Evolutionary conservation across 2,113 vertebrate genomes (phyloP).

Genomic region (Calidris pygmaea): DNA sequence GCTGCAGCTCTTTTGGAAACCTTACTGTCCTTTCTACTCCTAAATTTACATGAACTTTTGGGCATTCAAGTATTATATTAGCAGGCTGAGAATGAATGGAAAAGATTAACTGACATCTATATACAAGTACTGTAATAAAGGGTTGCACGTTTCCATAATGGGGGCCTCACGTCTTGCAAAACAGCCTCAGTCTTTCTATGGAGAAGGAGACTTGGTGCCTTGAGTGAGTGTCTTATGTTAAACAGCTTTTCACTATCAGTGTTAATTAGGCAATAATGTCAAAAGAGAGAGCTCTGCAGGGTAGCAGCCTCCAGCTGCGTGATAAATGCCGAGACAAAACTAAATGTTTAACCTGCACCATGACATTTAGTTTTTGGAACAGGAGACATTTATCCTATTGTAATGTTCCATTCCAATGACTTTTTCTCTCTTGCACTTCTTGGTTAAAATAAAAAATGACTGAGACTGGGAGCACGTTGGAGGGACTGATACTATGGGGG

Average conservation of each 20-base stretch:
- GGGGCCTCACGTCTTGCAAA: background rate
- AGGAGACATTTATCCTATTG: background rate
- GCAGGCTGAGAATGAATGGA: background rate
- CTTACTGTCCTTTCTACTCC: background rate
- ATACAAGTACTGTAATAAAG: background rate
- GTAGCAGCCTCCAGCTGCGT: background rate
- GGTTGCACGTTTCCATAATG: background rate
- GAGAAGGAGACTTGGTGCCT: background rate
- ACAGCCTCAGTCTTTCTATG: background rate
- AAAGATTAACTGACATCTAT: background rate
- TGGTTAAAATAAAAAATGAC: background rate
- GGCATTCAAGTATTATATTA: background rate
- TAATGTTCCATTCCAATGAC: background rate
- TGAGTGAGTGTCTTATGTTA: background rate
- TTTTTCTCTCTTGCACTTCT: background rate
- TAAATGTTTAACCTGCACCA: conserved; percentile 22
- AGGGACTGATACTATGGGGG: rapidly evolving
- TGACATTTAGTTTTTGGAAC: background rate
- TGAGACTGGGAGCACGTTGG: background rate
- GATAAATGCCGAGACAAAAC: background rate
- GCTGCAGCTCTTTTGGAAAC: background rate
- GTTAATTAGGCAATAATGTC: background rate
- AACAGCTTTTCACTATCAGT: background rate
- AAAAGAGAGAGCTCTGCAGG: background rate
- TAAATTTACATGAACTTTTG: background rate